Conservation (phyloP, 2,113 vertebrate genomes). For the Centropus unirufus region DNA sequence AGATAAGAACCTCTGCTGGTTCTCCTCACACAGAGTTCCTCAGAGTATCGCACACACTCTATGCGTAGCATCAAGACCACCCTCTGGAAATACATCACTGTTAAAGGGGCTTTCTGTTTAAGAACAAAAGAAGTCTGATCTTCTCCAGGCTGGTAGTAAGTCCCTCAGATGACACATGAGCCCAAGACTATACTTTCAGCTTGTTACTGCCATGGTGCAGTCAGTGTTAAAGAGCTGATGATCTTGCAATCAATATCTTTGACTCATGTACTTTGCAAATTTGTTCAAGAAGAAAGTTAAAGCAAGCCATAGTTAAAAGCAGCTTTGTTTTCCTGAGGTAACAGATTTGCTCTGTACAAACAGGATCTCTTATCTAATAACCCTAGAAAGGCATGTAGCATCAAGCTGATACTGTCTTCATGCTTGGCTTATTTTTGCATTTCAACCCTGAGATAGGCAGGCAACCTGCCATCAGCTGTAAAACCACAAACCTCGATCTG, state of each 20-base stretch:
- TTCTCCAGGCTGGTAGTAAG: not conserved
- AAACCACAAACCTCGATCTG: constrained; percentile 65
- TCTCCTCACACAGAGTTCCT: not conserved
- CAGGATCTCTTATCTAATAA: constrained; percentile 71
- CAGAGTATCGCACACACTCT: not conserved
- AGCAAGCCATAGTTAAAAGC: constrained; percentile 35
- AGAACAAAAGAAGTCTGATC: not conserved
- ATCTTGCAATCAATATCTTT: not conserved
- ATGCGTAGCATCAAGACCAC: not conserved
- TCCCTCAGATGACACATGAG: not conserved
- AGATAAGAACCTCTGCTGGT: not conserved
- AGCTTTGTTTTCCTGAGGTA: constrained; percentile 62
- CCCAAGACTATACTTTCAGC: not conserved
- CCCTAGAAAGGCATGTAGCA: constrained; percentile 65
- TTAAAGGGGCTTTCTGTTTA: not conserved
- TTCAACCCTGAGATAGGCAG: constrained; percentile 68
- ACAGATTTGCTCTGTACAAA: constrained; percentile 67
- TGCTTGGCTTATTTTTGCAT: constrained; percentile 65
- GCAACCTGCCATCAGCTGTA: constrained; percentile 71
- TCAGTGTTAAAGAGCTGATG: not conserved
- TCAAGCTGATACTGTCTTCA: constrained; percentile 71
- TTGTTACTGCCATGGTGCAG: not conserved
- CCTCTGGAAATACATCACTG: not conserved
- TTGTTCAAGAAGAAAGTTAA: constrained; percentile 34
- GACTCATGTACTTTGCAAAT: not conserved